Conservation (phyloP, 2,113 vertebrate species). For the Enhydra lutris region DNA sequence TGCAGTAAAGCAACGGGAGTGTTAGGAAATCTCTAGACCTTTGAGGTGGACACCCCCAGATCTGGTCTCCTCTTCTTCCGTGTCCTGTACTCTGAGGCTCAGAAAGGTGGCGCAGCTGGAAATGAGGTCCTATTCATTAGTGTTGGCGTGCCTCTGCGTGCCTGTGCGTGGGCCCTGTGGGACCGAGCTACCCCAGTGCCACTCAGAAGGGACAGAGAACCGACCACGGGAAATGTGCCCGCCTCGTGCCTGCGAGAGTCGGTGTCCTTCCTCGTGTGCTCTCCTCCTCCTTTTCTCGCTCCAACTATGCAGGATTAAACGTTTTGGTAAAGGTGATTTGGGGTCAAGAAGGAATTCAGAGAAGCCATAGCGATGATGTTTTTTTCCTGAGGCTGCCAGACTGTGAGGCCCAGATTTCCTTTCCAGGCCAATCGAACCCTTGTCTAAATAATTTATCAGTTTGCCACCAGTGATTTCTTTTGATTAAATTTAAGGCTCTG, state of each 20-base stretch:
- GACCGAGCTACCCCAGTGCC: rapidly evolving
- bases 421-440: constrained; percentile 67
- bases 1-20: constrained; percentile 78
- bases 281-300: background rate
- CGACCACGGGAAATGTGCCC: rapidly evolving
- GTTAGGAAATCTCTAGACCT: constrained; percentile 76
- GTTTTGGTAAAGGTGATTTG: background rate
- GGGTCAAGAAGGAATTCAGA: constrained; percentile 7
- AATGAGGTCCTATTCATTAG: background rate
- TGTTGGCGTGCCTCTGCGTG: background rate
- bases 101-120: background rate
- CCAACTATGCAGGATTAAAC: background rate
- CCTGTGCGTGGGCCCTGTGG: rapidly evolving
- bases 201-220: background rate
- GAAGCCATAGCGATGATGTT: background rate
- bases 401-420: constrained; percentile 51
- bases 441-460: constrained; percentile 85
- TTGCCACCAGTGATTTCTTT: constrained; percentile 79
- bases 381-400: constrained; percentile 51
- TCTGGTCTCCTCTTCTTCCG: constrained; percentile 53
- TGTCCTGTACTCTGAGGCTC: constrained; percentile 25
- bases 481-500: constrained; percentile 83
- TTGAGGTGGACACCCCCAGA: constrained; percentile 68
- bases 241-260: background rate
- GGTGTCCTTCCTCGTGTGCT: background rate